These are phyloP conservation scores for Imbricaverruca yamaguchii DNA, from an alignment of 2,888 invertebrate genomes.

Conservation along the genomic window DNA sequence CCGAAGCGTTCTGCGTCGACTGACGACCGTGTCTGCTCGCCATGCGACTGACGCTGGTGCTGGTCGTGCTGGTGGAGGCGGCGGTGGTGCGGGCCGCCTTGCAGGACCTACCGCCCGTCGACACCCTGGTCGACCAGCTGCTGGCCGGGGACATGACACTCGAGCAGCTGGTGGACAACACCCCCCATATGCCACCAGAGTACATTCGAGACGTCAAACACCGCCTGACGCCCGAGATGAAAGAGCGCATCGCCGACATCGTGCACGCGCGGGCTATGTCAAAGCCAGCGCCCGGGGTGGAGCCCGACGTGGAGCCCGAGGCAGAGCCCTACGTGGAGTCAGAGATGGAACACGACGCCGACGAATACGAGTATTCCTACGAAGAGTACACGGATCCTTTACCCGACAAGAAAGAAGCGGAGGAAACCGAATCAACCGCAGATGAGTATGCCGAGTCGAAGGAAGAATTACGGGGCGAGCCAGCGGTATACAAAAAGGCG, in stretches of 20 bases:
- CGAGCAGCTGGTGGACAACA: background rate
- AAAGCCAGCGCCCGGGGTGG: background rate
- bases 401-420: background rate
- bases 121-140: background rate
- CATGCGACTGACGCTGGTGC: background rate
- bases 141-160: background rate
- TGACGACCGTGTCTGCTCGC: too few relatives aligned
- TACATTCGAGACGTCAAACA: background rate
- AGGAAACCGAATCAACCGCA: too few relatives aligned
- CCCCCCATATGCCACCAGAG: background rate
- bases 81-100: background rate
- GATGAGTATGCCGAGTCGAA: too few relatives aligned
- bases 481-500: background rate
- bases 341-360: too few relatives aligned
- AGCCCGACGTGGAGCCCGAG: background rate
- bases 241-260: background rate
- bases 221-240: background rate
- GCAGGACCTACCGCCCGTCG: background rate
- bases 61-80: background rate
- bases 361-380: too few relatives aligned
- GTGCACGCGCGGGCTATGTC: background rate
- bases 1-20: too few relatives aligned
- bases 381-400: background rate
- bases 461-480: background rate
- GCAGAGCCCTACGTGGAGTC: background rate